These are phyloP conservation scores for Pseudococcus longispinus DNA, from an alignment of 2,888 invertebrate genomes.

Conservation along the genomic window DNA sequence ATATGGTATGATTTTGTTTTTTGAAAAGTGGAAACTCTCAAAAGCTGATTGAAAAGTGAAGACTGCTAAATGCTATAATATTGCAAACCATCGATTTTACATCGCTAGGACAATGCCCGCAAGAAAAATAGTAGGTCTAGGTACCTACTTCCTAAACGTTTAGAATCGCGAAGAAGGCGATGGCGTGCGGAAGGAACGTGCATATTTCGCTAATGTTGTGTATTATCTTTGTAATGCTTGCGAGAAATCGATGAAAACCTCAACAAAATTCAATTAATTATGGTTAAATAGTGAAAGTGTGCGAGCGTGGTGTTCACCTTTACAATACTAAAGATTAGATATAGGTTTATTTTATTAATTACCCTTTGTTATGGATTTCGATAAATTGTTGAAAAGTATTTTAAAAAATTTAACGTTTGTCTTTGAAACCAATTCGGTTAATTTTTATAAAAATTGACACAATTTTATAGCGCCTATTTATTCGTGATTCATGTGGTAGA, in stretches of 20 bases:
- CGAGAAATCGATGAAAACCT: constrained; percentile 22
- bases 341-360: not conserved
- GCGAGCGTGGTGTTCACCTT: not conserved
- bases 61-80: not conserved
- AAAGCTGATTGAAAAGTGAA: no score
- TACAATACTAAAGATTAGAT: not conserved
- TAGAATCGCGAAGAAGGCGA: not conserved
- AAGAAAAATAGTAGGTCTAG: not conserved
- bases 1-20: no score
- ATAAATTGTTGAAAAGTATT: not conserved
- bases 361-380: not conserved
- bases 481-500: no score
- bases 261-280: constrained; percentile 7
- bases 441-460: no score
- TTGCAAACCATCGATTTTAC: not conserved
- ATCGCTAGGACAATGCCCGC: no score
- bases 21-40: no score
- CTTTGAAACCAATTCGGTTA: no score
- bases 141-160: not conserved
- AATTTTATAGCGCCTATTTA: no score
- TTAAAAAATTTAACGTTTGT: no score
- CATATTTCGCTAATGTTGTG: constrained; percentile 11
- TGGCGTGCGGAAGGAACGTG: not conserved
- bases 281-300: constrained; percentile 27
- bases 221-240: not conserved